Conservation (phyloP, 2,113 vertebrate genomes). For the Odobenus rosmarus region DNA sequence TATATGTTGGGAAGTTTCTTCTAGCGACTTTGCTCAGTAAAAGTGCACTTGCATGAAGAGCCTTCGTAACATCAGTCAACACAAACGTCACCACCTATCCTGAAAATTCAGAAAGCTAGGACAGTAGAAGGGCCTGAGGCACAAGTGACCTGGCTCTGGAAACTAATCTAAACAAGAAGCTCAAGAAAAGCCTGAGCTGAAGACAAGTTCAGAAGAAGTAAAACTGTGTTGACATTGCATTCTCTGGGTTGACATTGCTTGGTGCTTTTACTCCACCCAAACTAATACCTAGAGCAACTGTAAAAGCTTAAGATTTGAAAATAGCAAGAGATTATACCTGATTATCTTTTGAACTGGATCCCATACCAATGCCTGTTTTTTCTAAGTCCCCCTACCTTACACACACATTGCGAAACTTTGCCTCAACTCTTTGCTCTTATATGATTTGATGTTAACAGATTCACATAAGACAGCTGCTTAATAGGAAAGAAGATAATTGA, state of each 20-base stretch:
- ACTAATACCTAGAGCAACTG: not conserved
- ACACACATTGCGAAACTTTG: not conserved
- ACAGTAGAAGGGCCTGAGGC: not conserved
- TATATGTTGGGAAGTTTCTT: not conserved
- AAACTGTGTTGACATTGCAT: not conserved
- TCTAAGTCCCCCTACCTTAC: not conserved
- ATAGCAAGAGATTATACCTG: not conserved
- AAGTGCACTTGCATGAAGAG: not conserved
- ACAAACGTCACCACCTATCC: not conserved
- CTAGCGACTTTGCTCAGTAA: not conserved
- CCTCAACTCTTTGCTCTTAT: not conserved
- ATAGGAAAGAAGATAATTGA: not conserved
- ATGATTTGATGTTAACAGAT: not conserved
- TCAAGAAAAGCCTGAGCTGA: not conserved
- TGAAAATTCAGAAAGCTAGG: not conserved
- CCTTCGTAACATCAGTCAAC: not conserved
- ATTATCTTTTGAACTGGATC: not conserved
- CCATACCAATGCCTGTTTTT: not conserved
- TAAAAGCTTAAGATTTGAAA: slow-evolving; percentile 12
- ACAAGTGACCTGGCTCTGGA: not conserved
- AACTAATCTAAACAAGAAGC: not conserved
- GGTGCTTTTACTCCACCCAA: not conserved
- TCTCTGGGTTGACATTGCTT: not conserved
- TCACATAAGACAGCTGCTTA: not conserved
- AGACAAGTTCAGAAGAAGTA: not conserved